Base-by-base conservation (phyloP, 1,140 invertebrate species). In the Heliconius congener region DNA sequence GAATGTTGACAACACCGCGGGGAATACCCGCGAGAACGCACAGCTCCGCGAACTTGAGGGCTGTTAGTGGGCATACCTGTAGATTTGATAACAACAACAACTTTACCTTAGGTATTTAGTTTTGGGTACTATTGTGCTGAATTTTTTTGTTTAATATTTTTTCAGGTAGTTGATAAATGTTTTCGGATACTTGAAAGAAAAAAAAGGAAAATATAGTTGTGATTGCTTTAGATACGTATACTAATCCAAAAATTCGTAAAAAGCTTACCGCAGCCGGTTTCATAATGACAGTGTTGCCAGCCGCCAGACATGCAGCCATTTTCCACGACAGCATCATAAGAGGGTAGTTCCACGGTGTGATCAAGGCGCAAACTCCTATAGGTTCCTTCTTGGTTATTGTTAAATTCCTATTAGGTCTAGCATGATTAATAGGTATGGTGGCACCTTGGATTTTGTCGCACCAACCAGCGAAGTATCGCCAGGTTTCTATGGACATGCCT, bases 271-370 rank as follows among this genome's bases (percentile, higher is more conserved):
- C 98, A 0, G 99, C 99, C 0, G 98, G 97, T 92, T 99, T 99
- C 95, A 99, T 97, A 0, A 99, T 96, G 18, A 99, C 97, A 0
- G 97, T 98, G 86, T 99, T 99, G 16, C 99, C 99, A 27, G 98
- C 98, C 0, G 98, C 98, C 27, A 99, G 95, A 82, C 99, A 99
- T 0, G 99, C 99, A 1, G 98, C 99, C 96, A 99, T 97, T 90
- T 99, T 99, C 99, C 99, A 99, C 0, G 98, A 98, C n/a, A 99
- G 95, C 99, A 99, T 99, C 96, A 99, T 97, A 11, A 99, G 90
- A 0, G 99, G 99, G 90, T 99, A 99, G 90, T 99, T 99, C 99
- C 99, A 99, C 0, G 99, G 99, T 6, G 99, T 99, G 30, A 99
- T 97, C 60, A 99, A 95, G 1, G 97, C 99, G 93, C 98, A 99